Conservation (phyloP, 2,797 vertebrate genomes). For the Todus mexicanus region DNA sequence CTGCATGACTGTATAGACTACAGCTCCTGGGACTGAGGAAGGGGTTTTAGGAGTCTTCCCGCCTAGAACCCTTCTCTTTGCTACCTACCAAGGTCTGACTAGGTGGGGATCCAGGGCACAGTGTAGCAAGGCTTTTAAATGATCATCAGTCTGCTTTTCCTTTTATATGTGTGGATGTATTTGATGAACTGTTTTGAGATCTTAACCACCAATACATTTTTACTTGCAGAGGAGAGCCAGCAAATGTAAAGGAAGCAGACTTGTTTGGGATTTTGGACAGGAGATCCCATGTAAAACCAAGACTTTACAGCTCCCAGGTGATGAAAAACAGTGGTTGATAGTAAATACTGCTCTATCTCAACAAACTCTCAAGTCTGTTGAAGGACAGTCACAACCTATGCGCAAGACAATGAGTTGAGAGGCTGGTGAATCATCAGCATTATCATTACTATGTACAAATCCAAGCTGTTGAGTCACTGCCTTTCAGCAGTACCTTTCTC, state of each 20-base stretch:
- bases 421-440: neutral
- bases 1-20: neutral
- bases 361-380: neutral
- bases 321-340: neutral
- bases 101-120: neutral
- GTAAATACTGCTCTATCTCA: neutral
- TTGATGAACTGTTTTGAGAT: neutral
- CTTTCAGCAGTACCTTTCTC: neutral
- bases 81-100: neutral
- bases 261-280: neutral
- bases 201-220: neutral
- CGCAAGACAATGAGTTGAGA: neutral
- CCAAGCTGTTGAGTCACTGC: neutral
- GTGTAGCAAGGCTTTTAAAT: neutral
- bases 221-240: neutral
- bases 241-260: neutral
- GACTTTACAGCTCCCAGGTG: neutral
- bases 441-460: neutral
- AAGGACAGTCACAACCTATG: neutral
- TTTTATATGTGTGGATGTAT: neutral
- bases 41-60: neutral
- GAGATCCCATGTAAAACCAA: neutral
- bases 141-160: neutral
- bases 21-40: neutral
- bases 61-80: neutral